phyloP scores from a whole-genome alignment of 2,113 vertebrate species.

The Sialia sialis region DNA sequence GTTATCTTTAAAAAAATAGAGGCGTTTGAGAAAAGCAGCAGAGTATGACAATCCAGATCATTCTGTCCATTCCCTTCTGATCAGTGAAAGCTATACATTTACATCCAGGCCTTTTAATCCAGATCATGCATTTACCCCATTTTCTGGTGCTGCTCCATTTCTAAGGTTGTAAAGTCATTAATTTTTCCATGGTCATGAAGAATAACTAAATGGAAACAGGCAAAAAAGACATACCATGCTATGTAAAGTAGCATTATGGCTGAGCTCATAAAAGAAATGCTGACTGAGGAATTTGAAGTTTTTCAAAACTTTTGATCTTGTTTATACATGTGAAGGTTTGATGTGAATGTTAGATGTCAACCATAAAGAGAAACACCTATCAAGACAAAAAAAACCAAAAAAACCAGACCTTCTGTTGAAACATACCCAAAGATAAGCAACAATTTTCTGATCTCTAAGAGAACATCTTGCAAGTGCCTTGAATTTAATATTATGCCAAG shows the following conservation, averaged over 20 bases:
- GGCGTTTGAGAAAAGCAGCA: not conserved
- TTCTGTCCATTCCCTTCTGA: not conserved
- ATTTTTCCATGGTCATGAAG: not conserved
- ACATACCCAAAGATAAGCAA: not conserved
- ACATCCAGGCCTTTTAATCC: not conserved
- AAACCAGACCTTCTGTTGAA: slow-evolving; percentile 32
- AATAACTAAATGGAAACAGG: not conserved
- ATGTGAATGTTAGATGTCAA: slow-evolving; percentile 34
- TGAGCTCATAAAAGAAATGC: slow-evolving; percentile 36
- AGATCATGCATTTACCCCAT: not conserved
- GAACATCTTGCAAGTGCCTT: not conserved
- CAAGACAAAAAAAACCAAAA: not conserved
- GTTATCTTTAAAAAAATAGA: not conserved
- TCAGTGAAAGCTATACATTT: not conserved
- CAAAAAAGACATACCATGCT: not conserved
- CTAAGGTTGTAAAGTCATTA: not conserved
- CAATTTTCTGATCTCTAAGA: slow-evolving; percentile 45
- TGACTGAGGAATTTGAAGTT: slow-evolving; percentile 54
- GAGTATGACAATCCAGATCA: not conserved
- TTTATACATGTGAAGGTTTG: slow-evolving; percentile 42
- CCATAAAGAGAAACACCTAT: slow-evolving; percentile 11
- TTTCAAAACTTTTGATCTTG: slow-evolving; percentile 57
- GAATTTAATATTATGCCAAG: slow-evolving; percentile 24
- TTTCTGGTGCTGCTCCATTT: not conserved
- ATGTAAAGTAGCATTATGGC: not conserved